Conservation (phyloP, 2,888 invertebrate species). For the Drosophila robusta region DNA sequence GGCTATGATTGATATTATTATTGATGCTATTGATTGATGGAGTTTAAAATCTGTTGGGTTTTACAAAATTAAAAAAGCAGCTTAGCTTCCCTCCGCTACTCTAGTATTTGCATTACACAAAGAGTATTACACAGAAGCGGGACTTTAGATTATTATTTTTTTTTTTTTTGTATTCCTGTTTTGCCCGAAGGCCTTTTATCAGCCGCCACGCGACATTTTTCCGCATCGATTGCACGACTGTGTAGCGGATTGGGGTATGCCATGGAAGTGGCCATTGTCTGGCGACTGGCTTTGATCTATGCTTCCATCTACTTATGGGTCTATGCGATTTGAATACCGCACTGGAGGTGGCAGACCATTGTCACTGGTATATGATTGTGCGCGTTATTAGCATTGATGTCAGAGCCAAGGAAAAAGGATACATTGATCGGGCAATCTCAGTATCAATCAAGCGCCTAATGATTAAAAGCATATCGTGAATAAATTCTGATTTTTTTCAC, state of each 20-base stretch:
- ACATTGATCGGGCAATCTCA: slow-evolving; percentile 4
- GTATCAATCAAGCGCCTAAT: not conserved
- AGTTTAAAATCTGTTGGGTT: slow-evolving; percentile 57
- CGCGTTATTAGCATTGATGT: slow-evolving; percentile 37
- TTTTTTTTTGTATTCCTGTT: not conserved
- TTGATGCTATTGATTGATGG: slow-evolving; percentile 67
- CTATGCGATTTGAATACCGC: slow-evolving; percentile 27
- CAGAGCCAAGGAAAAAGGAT: slow-evolving; percentile 1
- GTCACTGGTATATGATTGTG: slow-evolving; percentile 14
- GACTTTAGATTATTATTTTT: slow-evolving; percentile 29
- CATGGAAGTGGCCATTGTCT: slow-evolving; percentile 62
- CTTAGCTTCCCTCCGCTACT: slow-evolving; percentile 52
- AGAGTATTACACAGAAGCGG: slow-evolving; percentile 53
- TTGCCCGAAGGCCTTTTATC: slow-evolving; percentile 60
- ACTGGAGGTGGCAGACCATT: slow-evolving; percentile 34
- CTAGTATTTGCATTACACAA: slow-evolving; percentile 66
- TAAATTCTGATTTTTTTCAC: no score
- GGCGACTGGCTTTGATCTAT: slow-evolving; percentile 65
- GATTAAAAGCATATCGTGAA: not conserved
- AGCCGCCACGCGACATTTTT: slow-evolving; percentile 79
- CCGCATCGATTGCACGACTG: slow-evolving; percentile 53
- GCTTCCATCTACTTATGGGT: slow-evolving; percentile 40
- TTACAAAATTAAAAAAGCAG: slow-evolving; percentile 77
- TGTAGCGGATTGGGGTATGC: slow-evolving; percentile 7
- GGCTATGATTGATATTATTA: slow-evolving; percentile 76